Conservation (phyloP, 2,888 invertebrate species). For the Macaria notata region DNA sequence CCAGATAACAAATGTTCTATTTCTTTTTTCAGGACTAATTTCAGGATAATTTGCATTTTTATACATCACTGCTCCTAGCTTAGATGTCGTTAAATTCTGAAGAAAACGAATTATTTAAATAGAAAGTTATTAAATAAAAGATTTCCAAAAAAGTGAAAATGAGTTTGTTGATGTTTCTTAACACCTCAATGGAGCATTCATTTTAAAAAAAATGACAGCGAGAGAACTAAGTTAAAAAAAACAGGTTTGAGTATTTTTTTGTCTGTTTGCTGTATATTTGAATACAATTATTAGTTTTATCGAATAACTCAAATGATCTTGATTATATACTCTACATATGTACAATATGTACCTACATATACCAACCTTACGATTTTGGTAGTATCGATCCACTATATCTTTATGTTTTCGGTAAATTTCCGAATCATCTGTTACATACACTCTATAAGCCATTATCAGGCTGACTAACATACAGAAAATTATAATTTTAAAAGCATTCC, state of each 20-base stretch:
- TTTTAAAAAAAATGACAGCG: background rate
- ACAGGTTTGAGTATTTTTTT: background rate
- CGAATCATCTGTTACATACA: too few species aligned
- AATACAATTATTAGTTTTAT: too few species aligned
- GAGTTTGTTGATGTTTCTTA: background rate
- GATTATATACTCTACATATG: too few species aligned
- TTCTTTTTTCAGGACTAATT: conserved; percentile 14
- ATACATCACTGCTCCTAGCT: conserved; percentile 55
- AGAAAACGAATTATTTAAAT: conserved; percentile 27
- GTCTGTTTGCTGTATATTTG: background rate
- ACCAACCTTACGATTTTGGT: too few species aligned
- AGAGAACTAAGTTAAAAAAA: background rate
- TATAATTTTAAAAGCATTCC: too few species aligned
- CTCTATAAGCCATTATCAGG: too few species aligned
- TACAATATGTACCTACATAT: too few species aligned
- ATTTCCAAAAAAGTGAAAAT: background rate
- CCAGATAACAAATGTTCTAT: conserved; percentile 78
- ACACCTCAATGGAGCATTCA: background rate
- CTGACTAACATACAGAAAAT: too few species aligned
- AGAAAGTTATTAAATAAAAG: background rate
- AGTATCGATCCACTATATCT: too few species aligned
- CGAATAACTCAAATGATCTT: too few species aligned
- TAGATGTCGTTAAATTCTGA: conserved; percentile 54
- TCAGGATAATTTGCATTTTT: conserved; percentile 36
- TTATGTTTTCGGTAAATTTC: too few species aligned